These are phyloP conservation scores for Drosophila pectinifera DNA, from an alignment of 1,140 invertebrate genomes.

Conservation along the genomic window DNA sequence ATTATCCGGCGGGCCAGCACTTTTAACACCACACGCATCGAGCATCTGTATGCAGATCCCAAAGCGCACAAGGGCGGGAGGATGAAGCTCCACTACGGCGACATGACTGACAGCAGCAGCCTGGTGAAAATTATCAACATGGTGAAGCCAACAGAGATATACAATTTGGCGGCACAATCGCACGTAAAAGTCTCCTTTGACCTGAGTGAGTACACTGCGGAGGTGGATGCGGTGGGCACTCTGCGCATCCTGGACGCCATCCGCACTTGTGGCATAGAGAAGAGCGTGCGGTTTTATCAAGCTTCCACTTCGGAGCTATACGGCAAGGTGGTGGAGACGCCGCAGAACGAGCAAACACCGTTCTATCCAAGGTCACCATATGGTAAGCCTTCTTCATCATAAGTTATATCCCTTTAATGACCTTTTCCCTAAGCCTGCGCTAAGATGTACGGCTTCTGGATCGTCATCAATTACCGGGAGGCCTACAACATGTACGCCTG, in stretches of 20 bases:
- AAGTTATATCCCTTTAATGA: background rate
- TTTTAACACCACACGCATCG: constrained; percentile 98
- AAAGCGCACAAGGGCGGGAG: constrained; percentile 92
- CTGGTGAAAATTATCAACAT: constrained; percentile 97
- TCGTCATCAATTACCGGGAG: constrained; percentile 98
- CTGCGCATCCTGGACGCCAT: constrained; percentile 98
- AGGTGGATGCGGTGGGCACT: constrained; percentile 99
- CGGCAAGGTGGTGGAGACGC: constrained; percentile 98
- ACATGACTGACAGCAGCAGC: constrained; percentile 99
- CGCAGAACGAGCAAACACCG: constrained; percentile 98
- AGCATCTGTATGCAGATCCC: constrained; percentile 97
- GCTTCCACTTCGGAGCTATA: constrained; percentile 99
- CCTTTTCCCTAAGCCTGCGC: constrained; percentile 91
- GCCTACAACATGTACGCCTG: constrained; percentile 99
- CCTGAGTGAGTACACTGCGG: constrained; percentile 99
- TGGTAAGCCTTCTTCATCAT: constrained; percentile 88
- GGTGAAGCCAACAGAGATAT: constrained; percentile 97
- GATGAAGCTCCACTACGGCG: constrained; percentile 99
- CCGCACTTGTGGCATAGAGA: constrained; percentile 94
- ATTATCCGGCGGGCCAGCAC: constrained; percentile 97
- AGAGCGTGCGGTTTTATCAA: constrained; percentile 97
- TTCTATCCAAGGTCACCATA: constrained; percentile 99
- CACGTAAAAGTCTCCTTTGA: constrained; percentile 99
- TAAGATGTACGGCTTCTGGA: constrained; percentile 99
- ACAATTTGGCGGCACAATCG: constrained; percentile 99